Percentiles rank a stretch among this genome's conserved stretches.
These are phyloP conservation scores for Telenomus remus DNA, from an alignment of 1,140 invertebrate genomes.

Conservation along the genomic window DNA sequence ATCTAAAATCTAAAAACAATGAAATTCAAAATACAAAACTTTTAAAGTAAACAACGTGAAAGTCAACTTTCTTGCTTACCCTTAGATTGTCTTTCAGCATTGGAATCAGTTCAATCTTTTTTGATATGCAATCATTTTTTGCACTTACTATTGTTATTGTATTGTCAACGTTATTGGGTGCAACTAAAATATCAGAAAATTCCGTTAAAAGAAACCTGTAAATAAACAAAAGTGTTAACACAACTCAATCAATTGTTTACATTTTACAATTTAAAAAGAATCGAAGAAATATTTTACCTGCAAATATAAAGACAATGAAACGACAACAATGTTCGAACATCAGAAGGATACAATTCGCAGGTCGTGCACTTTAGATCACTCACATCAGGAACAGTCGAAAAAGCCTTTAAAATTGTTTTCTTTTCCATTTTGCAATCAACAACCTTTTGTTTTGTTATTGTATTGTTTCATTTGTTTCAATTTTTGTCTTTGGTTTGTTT, in stretches of 20 bases:
- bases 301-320: conserved; percentile 21
- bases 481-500: too few species aligned
- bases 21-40: too few species aligned
- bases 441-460: too few species aligned
- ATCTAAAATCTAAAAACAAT: conserved; percentile 38
- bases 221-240: conserved; percentile 5
- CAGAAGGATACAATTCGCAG: conserved; percentile 25
- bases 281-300: too few species aligned
- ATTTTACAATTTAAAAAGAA: too few species aligned
- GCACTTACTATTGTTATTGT: conserved; percentile 17
- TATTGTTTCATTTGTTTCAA: too few species aligned
- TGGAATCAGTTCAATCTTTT: conserved; percentile 4
- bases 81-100: conserved; percentile 6
- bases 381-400: too few species aligned
- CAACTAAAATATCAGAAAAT: conserved; percentile 14
- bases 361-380: conserved; percentile 8
- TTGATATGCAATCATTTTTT: background rate
- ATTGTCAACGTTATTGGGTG: conserved; percentile 19
- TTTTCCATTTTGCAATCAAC: too few species aligned
- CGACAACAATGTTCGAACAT: conserved; percentile 1
- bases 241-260: background rate
- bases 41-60: too few species aligned
- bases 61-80: conserved; percentile 12
- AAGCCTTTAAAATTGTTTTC: too few species aligned
- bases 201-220: conserved; percentile 18